Evolutionary conservation across 2,888 invertebrate genomes (phyloP), one percentile per base, ranked within the genome.

Genomic region (Tachina lurida): DNA sequence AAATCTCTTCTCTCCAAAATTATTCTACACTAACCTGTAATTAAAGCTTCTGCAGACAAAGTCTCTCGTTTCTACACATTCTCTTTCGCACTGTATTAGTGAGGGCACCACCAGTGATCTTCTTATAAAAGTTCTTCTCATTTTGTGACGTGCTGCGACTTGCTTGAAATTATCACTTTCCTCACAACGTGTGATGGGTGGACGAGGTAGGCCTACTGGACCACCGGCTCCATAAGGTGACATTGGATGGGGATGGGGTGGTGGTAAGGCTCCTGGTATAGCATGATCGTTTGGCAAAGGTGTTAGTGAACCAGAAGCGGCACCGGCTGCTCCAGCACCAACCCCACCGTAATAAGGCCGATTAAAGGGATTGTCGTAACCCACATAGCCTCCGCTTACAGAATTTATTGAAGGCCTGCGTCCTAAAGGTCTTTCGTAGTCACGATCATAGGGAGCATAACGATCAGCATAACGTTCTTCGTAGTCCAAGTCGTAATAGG

Each of bases 31-130:
- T 56, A 93, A 96, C 95, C 96, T 95, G 93, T 95, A 97, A 93
- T 97, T 97, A 93, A 98, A 98, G 49, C 97, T 96, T 91, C 97
- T 94, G 90, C 98, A 98, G 79, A 96, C 94, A 91, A 97, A 97
- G 90, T 97, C 97, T 88, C 96, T 94, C 45, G 95, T 95, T 89
- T 97, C 97, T 58, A 95, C 94, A 91, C 98, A 97, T 91, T 97
- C 97, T 84, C 96, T 94, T 93, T 98, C 97, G 92, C 98, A 98
- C 86, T 96, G 96, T 1, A 95, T 94, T 89, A 97, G 92, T 0
- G 96, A 95, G 45, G 96, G 95, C 3, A 96, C 96, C 10, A 95
- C 95, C 31, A 96, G 94, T 87, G 95, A 95, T 76, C 96, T 94
- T 52, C 96, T 94, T 5, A 97, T 95, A 90, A 95, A 97, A 89